Percentiles rank a stretch among this genome's conserved stretches.
These are phyloP conservation scores for Platyrinchus mystaceus DNA, from an alignment of 2,797 vertebrate genomes.

Conservation along the genomic window DNA sequence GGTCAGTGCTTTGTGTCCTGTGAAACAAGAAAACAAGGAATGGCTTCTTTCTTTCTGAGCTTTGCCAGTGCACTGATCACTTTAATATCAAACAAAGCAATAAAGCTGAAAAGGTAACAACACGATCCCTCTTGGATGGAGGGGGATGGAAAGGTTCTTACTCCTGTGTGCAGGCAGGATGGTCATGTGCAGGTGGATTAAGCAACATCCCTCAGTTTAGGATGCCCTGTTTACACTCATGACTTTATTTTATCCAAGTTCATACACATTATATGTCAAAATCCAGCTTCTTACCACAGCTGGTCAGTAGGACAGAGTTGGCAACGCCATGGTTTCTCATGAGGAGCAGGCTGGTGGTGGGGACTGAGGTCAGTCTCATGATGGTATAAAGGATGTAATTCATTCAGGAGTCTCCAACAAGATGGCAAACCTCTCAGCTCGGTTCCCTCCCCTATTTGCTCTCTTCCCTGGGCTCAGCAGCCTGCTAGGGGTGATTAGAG, in stretches of 20 bases:
- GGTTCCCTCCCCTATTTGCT: neutral
- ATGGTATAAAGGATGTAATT: neutral
- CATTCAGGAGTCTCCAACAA: accelerated
- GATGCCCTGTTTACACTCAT: neutral
- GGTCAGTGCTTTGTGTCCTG: neutral
- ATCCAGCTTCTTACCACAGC: neutral
- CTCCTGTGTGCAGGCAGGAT: neutral
- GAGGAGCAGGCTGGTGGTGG: neutral
- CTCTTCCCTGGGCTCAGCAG: neutral
- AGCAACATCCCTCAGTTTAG: neutral
- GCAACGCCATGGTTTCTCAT: neutral
- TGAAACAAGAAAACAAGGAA: neutral
- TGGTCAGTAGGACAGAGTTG: neutral
- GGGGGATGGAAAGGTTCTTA: neutral
- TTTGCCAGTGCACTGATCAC: neutral
- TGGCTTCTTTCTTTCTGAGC: neutral
- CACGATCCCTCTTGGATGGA: neutral
- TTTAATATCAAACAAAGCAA: neutral
- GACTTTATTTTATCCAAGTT: neutral
- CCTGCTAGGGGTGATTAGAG: neutral
- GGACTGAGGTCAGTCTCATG: accelerated
- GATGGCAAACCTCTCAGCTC: neutral
- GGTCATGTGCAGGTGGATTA: neutral
- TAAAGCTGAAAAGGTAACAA: neutral
- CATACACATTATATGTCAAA: neutral